Conservation (phyloP, 2,888 invertebrate genomes). For the Andrena dorsata region DNA sequence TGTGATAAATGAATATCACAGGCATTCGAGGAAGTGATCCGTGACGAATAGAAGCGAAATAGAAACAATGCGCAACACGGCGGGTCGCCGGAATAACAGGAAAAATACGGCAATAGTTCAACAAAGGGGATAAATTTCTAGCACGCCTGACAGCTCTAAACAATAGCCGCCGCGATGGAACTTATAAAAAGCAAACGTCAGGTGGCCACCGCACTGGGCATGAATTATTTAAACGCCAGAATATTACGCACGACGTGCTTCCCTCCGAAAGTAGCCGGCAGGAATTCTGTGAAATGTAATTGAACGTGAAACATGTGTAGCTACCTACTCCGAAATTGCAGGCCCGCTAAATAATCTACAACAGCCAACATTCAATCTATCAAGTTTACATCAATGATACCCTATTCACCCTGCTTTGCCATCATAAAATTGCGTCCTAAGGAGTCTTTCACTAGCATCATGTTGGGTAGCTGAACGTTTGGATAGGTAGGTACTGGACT, state of each 20-base stretch:
- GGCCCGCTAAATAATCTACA: not conserved
- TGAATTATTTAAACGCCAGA: constrained; percentile 59
- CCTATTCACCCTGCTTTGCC: too few species aligned
- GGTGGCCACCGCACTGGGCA: constrained; percentile 26
- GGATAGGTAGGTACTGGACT: too few species aligned
- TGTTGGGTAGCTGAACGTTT: too few species aligned
- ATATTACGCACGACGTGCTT: constrained; percentile 29
- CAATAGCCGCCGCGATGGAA: constrained; percentile 25
- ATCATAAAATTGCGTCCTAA: too few species aligned
- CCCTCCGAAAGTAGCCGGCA: constrained; percentile 14
- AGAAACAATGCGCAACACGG: not conserved
- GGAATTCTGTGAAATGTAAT: constrained; percentile 37
- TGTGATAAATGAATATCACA: too few species aligned
- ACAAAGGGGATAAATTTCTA: constrained; percentile 36
- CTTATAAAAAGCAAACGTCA: constrained; percentile 51
- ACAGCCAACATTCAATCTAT: not conserved
- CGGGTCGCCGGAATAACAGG: constrained; percentile 18
- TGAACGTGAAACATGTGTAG: not conserved
- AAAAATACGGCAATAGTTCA: constrained; percentile 49
- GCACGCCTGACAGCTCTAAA: constrained; percentile 32
- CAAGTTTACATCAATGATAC: not conserved
- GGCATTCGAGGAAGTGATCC: not conserved
- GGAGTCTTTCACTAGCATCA: too few species aligned
- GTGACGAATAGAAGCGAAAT: constrained; percentile 1
- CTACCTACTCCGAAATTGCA: not conserved